Base-by-base conservation (phyloP, 2,888 invertebrate species). In the Mimas tiliae region DNA sequence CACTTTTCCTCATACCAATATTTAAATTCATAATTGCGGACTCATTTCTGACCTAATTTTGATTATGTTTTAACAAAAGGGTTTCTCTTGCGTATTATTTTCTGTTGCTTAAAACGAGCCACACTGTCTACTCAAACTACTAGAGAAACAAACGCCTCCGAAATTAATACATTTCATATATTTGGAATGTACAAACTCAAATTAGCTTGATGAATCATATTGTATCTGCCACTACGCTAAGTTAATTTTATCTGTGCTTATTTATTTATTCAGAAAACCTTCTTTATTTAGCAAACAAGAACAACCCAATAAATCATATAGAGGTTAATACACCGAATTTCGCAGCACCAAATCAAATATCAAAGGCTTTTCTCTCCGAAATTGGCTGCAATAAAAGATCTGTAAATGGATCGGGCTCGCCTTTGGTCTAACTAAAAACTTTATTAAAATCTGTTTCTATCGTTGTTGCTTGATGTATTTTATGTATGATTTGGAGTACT, bases 231-330 rank as follows among this genome's bases (percentile, higher is more conserved):
- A 53, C 9, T 11, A 14, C 1, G 11, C 42, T 42, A 42, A 11
- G 12, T 6, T n/a, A 34, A 33, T 52, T 16, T 45, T 14, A 14
- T 45, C 11, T 45, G 1, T 11, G 6, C 9, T 55, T 55, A 38
- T 34, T 55, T 55, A 34, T 38, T 55, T 16, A 14, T 14, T 38
- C 16, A 55, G 9, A 16, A 58, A 42, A 38, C 3, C 19, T 16
- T 38, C 55, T 58, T 58, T 42, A 58, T 58, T 58, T 58, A 19
- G 38, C 38, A 58, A 58, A 53, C 34, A 53, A 53, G 53, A n/a
- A 12, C 52, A 52, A 19, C 9, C 38, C 58, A 19, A 42, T 58
- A 38, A 16, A 42, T 42, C 12, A 19, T 16, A 4, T 19, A 53
- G 42, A 42, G 4, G 58, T 58, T 58, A 58, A 58, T 58, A 58